A percentile compares a stretch with the other conserved stretches of the same genome.
Evolutionary conservation across 2,113 vertebrate species (phyloP).

Genomic region (Raja brachyura): DNA sequence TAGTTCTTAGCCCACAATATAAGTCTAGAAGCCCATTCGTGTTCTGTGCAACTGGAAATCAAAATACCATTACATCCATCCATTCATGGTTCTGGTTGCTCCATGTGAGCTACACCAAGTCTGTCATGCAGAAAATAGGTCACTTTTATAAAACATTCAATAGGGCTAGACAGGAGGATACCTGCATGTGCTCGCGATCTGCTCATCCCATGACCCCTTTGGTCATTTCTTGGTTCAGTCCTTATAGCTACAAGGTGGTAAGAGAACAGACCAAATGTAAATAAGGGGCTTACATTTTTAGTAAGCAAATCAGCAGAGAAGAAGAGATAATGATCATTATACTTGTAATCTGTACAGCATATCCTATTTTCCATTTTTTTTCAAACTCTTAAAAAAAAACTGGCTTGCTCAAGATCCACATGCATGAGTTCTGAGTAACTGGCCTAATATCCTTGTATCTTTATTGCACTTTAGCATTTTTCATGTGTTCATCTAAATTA

Average conservation of each 20-base stretch:
- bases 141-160: not conserved
- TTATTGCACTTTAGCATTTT: not conserved
- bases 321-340: not conserved
- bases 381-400: not conserved
- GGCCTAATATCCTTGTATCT: not conserved
- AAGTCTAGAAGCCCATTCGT: not conserved
- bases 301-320: not conserved
- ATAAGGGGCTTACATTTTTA: not conserved
- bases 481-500: not conserved
- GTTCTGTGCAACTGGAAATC: not conserved
- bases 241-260: constrained; percentile 50
- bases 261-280: not conserved
- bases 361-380: not conserved
- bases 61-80: not conserved
- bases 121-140: not conserved
- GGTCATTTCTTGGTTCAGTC: constrained; percentile 58
- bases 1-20: not conserved
- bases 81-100: not conserved
- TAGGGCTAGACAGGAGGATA: constrained; percentile 44
- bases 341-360: not conserved
- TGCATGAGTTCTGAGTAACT: not conserved
- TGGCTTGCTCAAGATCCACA: not conserved
- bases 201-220: constrained; percentile 44
- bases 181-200: constrained; percentile 53
- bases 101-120: not conserved